These are phyloP conservation scores for Lates calcarifer DNA, from an alignment of 2,113 vertebrate species.

Conservation along the genomic window DNA sequence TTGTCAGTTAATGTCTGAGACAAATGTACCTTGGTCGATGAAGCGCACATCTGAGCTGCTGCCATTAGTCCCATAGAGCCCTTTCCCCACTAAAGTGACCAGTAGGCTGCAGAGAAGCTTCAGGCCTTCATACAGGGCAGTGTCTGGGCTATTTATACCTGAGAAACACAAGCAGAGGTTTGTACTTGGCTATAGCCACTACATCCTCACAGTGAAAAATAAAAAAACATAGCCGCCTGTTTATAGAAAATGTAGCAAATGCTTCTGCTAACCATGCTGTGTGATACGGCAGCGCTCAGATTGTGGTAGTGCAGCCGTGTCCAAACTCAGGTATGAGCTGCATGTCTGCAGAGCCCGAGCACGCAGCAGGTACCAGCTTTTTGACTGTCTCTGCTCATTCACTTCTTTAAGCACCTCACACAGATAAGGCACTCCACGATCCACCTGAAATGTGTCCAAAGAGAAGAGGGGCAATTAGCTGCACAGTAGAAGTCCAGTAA, in stretches of 20 bases:
- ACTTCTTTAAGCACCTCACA: constrained; percentile 86
- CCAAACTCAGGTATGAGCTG: constrained; percentile 87
- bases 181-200: neutral
- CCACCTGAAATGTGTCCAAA: constrained; percentile 77
- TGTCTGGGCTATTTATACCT: constrained; percentile 89
- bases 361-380: constrained; percentile 91
- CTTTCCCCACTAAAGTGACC: constrained; percentile 86
- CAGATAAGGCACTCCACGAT: constrained; percentile 83
- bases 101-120: constrained; percentile 91
- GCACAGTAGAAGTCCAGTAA: neutral
- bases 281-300: constrained; percentile 80
- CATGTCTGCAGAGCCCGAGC: constrained; percentile 86
- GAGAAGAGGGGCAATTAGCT: neutral
- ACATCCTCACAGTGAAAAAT: neutral
- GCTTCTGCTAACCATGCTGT: constrained; percentile 80
- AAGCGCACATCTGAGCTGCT: constrained; percentile 75
- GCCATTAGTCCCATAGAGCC: constrained; percentile 77
- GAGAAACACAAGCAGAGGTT: constrained; percentile 4
- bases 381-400: constrained; percentile 84
- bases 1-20: neutral
- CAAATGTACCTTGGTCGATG: constrained; percentile 85
- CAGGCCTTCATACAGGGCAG: constrained; percentile 86
- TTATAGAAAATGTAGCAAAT: neutral
- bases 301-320: constrained; percentile 74
- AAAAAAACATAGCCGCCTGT: neutral